Base-by-base conservation (phyloP, 2,113 vertebrate species). In the Megaptera novaeangliae region DNA sequence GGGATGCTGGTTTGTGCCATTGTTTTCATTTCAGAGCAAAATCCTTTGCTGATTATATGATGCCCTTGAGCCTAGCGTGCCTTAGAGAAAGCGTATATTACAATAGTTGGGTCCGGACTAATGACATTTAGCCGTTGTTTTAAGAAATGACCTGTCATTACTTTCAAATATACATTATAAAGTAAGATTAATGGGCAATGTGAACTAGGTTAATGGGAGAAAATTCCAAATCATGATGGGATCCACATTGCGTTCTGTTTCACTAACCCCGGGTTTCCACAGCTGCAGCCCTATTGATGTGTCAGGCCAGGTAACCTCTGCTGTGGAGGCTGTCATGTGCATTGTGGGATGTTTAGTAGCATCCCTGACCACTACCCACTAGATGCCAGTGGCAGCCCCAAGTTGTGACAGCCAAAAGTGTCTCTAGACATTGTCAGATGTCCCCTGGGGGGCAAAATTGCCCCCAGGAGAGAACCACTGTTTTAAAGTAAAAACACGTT, bases 211-310 rank as follows among this genome's bases (percentile, higher is more conserved):
- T 41, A 23, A 41, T 36, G 59, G 49, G 13, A 80, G 31, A 44
- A 86, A 55, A 69, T 68, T 15, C 18, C 1, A 21, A 1, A 20
- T n/a, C 34, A 6, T 5, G 0, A 1, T 34, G 1, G 52, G 55
- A n/a, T 57, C 52, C 29, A 8, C 61, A 2, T 1, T 18, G n/a
- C 7, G 0, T 74, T 44, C 12, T 27, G 31, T 34, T 44, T 41
- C 25, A 3, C 61, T 63, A 34, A 46, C 68, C 49, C 46, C 13
- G 3, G 20, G 1, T 82, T 81, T 29, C 61, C 10, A 3, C 21
- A 17, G 0, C 20, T 3, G 3, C 31, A 6, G 29, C 44, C 9
- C 64, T 59, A 1, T 10, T 69, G 46, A 36, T 34, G 1, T n/a
- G 39, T 69, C 1, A 12, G 52, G 75, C 61, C 12, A 4, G 29